These are phyloP conservation scores for Epistrophella euchroma DNA, from an alignment of 2,888 invertebrate species.

Conservation along the genomic window DNA sequence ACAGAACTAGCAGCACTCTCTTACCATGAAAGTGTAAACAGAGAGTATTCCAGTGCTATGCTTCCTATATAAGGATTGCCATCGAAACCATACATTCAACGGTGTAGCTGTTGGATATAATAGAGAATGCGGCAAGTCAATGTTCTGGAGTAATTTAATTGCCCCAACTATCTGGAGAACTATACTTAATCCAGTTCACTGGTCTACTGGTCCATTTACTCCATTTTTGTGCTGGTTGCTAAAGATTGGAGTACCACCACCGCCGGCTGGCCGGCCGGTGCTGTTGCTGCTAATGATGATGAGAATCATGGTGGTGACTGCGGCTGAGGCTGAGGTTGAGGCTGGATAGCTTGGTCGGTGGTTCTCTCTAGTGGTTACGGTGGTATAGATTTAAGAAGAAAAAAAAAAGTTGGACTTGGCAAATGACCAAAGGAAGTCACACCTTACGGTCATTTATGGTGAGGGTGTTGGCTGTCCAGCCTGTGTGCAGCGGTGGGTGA, in stretches of 20 bases:
- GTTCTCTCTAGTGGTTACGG: constrained; percentile 4
- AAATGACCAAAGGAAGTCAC: constrained; percentile 38
- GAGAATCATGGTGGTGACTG: constrained; percentile 30
- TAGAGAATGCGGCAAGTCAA: constrained; percentile 39
- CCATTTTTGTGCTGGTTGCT: constrained; percentile 8
- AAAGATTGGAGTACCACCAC: background rate
- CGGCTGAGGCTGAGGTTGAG: background rate
- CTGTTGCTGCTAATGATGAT: constrained; percentile 54
- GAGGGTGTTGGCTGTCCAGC: constrained; percentile 56
- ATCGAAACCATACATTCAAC: constrained; percentile 36
- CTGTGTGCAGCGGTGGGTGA: constrained; percentile 28
- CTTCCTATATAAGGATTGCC: constrained; percentile 25
- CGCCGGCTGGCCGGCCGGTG: background rate
- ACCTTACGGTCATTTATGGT: constrained; percentile 31
- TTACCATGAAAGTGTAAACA: constrained; percentile 61
- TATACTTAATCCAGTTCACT: constrained; percentile 60
- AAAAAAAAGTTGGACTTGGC: constrained; percentile 32
- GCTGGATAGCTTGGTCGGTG: constrained; percentile 2
- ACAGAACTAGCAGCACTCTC: constrained; percentile 51
- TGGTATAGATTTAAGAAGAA: background rate
- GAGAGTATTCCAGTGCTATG: constrained; percentile 43
- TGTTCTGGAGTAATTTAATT: constrained; percentile 67
- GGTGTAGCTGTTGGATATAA: background rate
- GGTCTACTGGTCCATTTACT: constrained; percentile 51
- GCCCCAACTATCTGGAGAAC: constrained; percentile 37